Conservation (phyloP, 1,140 invertebrate genomes). For the Helicoverpa zea region DNA sequence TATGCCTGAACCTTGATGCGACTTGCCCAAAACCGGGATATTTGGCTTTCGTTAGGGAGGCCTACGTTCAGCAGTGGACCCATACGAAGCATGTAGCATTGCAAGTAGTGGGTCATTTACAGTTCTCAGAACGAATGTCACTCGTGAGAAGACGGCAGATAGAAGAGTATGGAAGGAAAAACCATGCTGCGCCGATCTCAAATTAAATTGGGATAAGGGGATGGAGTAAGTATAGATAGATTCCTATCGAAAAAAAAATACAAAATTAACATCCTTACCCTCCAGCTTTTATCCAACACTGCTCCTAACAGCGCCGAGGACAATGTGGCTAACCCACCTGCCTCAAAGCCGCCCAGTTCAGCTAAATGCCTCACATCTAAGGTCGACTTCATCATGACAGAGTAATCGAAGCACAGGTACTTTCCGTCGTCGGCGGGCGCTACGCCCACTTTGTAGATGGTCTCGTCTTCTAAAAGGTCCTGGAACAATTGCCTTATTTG, state of each 20-base stretch:
- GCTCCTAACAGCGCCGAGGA: slow-evolving; percentile 87
- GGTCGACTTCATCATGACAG: slow-evolving; percentile 88
- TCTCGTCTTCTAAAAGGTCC: slow-evolving; percentile 86
- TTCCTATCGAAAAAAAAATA: slow-evolving; percentile 15
- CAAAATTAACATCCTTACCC: slow-evolving; percentile 63
- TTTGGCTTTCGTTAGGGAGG: too few relatives aligned
- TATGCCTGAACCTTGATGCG: too few relatives aligned
- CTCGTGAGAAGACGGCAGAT: too few relatives aligned
- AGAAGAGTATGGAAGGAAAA: too few relatives aligned
- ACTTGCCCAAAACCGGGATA: too few relatives aligned
- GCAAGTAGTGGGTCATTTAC: too few relatives aligned
- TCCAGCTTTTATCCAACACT: slow-evolving; percentile 89
- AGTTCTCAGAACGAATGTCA: too few relatives aligned
- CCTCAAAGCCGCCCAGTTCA: slow-evolving; percentile 78
- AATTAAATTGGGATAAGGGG: too few relatives aligned
- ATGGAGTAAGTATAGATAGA: too few relatives aligned
- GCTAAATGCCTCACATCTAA: slow-evolving; percentile 92
- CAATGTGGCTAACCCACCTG: slow-evolving; percentile 88
- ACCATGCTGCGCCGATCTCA: too few relatives aligned
- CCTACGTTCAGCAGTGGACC: background rate
- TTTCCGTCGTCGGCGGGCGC: slow-evolving; percentile 90
- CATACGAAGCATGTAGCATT: too few relatives aligned
- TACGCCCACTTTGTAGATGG: slow-evolving; percentile 92
- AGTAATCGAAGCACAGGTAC: slow-evolving; percentile 90
- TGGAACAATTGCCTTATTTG: slow-evolving; percentile 64